phyloP scores from a whole-genome alignment of 2,888 invertebrate species.

The Drosophila kuntzei region DNA sequence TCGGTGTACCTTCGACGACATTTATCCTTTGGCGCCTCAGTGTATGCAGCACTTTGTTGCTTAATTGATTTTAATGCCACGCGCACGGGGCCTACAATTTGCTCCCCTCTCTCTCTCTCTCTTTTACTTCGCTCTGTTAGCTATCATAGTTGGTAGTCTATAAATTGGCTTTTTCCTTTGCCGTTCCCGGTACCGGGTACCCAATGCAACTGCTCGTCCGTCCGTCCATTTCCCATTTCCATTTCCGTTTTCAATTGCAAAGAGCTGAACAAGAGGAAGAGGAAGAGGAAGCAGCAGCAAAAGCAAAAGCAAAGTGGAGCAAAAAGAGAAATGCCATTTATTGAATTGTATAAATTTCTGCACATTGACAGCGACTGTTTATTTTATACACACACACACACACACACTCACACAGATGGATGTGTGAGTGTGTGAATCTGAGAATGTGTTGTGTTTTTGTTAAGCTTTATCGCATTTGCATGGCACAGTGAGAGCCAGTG shows the following conservation, averaged over 20 bases:
- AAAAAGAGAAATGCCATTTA: constrained; percentile 76
- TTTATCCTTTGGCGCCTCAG: constrained; percentile 68
- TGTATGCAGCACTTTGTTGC: constrained; percentile 79
- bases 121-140: background rate
- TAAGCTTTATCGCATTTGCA: constrained; percentile 78
- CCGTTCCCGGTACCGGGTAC: constrained; percentile 2
- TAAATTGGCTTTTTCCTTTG: constrained; percentile 78
- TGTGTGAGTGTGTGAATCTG: constrained; percentile 23
- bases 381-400: constrained; percentile 62
- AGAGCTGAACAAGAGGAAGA: constrained; percentile 42
- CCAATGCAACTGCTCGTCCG: constrained; percentile 43
- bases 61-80: constrained; percentile 82
- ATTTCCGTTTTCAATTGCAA: constrained; percentile 76
- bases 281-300: constrained; percentile 27
- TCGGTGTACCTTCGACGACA: constrained; percentile 55
- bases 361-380: constrained; percentile 76
- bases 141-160: constrained; percentile 62
- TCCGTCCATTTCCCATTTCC: constrained; percentile 53
- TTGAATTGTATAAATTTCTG: constrained; percentile 82
- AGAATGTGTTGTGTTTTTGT: constrained; percentile 46
- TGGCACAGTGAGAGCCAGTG: constrained; percentile 46
- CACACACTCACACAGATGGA: constrained; percentile 22
- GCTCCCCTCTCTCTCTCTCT: background rate
- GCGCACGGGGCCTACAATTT: constrained; percentile 60
- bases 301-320: constrained; percentile 19